A percentile compares a stretch with the other conserved stretches of the same genome.
Evolutionary conservation across 2,888 invertebrate species (phyloP).

Genomic region (Drosophila gaucha): DNA sequence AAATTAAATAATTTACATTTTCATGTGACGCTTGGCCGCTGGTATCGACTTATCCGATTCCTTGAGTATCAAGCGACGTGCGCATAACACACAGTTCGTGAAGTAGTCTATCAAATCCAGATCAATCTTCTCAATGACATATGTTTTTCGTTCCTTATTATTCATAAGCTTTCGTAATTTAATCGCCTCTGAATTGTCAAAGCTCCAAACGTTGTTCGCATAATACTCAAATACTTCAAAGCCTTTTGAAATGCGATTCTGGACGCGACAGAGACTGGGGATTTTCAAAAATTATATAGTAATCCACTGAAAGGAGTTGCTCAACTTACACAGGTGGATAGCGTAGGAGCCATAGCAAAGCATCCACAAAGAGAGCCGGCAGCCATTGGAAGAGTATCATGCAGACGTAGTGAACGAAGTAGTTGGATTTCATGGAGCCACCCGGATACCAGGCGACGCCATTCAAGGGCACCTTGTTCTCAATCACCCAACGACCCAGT

Average conservation of each 20-base stretch:
- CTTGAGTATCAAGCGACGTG: slow-evolving; percentile 92
- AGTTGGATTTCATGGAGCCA: slow-evolving; percentile 93
- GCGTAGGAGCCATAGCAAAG: slow-evolving; percentile 91
- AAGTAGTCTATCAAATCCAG: slow-evolving; percentile 93
- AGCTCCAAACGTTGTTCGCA: slow-evolving; percentile 96
- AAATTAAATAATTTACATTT: slow-evolving; percentile 87
- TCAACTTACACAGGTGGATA: slow-evolving; percentile 93
- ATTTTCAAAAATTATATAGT: background rate
- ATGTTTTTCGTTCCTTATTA: slow-evolving; percentile 87
- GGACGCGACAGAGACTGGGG: slow-evolving; percentile 91
- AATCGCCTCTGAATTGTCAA: slow-evolving; percentile 89
- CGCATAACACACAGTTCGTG: slow-evolving; percentile 92
- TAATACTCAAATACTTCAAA: slow-evolving; percentile 96
- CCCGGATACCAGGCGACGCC: slow-evolving; percentile 94
- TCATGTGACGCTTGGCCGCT: slow-evolving; percentile 91
- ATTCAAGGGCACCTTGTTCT: slow-evolving; percentile 93
- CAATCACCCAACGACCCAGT: slow-evolving; percentile 91
- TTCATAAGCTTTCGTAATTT: slow-evolving; percentile 87
- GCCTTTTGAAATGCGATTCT: slow-evolving; percentile 92
- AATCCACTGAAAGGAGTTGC: no score
- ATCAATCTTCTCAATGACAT: slow-evolving; percentile 88
- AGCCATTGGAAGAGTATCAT: slow-evolving; percentile 95
- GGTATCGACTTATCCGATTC: slow-evolving; percentile 93
- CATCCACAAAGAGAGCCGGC: slow-evolving; percentile 94
- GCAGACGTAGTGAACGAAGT: slow-evolving; percentile 91